Evolutionary conservation across 2,888 invertebrate species (phyloP), one percentile per base, ranked within the genome.

Genomic region (Drosophila koepferae): DNA sequence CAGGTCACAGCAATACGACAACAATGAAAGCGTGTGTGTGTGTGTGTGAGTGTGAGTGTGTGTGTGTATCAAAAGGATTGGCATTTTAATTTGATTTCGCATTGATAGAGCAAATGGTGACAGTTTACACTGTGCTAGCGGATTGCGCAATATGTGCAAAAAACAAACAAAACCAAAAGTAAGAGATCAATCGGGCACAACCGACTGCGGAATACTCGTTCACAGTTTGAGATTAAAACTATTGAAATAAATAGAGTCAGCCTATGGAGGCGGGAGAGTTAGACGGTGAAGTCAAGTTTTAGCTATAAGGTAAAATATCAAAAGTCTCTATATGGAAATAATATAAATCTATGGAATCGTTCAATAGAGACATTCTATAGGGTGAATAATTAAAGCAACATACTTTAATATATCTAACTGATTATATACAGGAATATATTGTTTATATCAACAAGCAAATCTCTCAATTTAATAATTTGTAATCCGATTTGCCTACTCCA

Each of bases 71-170:
- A 61, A 72, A 82, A 75, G 89, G 71, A 85, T 85, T 88, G 82
- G 77, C 75, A 82, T 74, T 89, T 90, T 90, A 89, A 88, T 88
- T 89, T 90, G 86, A 89, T 82, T 85, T 82, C 61, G 36, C 61
- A 80, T 69, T 78, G 83, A 82, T 72, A 73, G 72, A 74, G 74
- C 54, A 80, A 77, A 72, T 63, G 62, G 56, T 78, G 61, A 68
- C 59, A 72, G 53, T 66, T 61, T 61, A 76, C 59, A 66, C 66
- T 65, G 44, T 49, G 9, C 62, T 51, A 63, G 74, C 54, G 63
- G 31, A 46, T 70, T 69, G 67, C 23, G 63, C 62, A 72, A 55
- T 60, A 62, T 56, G 40, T 55, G 67, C 64, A 68, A 77, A 78
- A 73, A 44, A 0, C 61, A 53, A 66, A 48, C 20, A 62, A 49